A percentile compares a stretch with the other conserved stretches of the same genome.
phyloP scores from a whole-genome alignment of 2,797 vertebrate genomes.

The Echeneis naucrates region DNA sequence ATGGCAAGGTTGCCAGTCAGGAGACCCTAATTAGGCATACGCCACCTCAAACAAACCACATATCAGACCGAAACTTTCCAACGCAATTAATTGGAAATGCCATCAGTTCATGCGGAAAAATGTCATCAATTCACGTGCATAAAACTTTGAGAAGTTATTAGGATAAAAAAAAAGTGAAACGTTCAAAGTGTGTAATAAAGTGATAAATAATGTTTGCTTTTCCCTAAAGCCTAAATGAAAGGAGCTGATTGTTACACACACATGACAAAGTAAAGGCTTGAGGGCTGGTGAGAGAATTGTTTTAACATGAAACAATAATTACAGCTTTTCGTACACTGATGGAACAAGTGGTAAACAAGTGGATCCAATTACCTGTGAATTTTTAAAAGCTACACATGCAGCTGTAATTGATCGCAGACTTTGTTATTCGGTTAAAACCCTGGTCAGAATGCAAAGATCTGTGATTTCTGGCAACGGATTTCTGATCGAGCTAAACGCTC shows the following conservation, averaged over 20 bases:
- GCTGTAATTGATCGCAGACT: conserved; percentile 23
- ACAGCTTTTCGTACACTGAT: conserved; percentile 7
- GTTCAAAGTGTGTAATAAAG: not conserved
- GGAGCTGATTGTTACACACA: not conserved
- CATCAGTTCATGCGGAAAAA: conserved; percentile 26
- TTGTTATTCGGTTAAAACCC: conserved; percentile 14
- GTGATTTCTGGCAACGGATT: conserved; percentile 9
- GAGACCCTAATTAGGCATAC: conserved; percentile 31
- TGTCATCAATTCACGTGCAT: conserved; percentile 26
- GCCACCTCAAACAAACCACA: conserved; percentile 2
- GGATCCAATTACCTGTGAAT: conserved; percentile 31
- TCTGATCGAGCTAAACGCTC: not conserved
- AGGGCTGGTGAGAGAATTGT: conserved; percentile 7
- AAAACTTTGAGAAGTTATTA: not conserved
- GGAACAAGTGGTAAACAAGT: conserved; percentile 32
- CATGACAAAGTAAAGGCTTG: conserved; percentile 4
- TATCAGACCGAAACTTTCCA: not conserved
- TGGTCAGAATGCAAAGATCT: not conserved
- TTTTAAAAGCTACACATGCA: conserved; percentile 26
- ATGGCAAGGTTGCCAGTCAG: conserved; percentile 9
- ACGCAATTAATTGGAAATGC: conserved; percentile 41
- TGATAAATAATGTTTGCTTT: not conserved
- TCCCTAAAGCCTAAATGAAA: conserved; percentile 25
- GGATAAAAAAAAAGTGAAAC: not conserved
- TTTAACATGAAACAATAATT: conserved; percentile 28